Evolutionary conservation across 2,888 invertebrate genomes (phyloP).

Genomic region (Crocallis elinguaria): DNA sequence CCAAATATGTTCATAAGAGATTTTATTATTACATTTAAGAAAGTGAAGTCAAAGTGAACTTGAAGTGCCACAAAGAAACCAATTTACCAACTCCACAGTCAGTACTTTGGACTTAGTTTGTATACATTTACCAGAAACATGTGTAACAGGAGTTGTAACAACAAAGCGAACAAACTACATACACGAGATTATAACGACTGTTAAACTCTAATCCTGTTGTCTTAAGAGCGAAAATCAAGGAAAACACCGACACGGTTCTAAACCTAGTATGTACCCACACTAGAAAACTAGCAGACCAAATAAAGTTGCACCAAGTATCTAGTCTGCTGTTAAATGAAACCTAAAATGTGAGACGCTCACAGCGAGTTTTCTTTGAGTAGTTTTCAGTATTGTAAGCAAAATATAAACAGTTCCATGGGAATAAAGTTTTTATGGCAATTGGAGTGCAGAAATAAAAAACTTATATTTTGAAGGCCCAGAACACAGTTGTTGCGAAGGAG

Average conservation of each 20-base stretch:
- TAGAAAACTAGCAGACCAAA: not conserved
- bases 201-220: not conserved
- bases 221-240: not conserved
- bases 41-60: constrained; percentile 18
- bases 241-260: not conserved
- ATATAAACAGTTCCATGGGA: not conserved
- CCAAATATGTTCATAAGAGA: too few species aligned
- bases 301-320: not conserved
- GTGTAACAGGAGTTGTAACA: constrained; percentile 7
- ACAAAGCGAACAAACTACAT: too few species aligned
- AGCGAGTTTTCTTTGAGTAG: not conserved
- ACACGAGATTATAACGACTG: not conserved
- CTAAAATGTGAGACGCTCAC: not conserved
- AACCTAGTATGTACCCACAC: not conserved
- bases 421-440: constrained; percentile 3
- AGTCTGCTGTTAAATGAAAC: constrained; percentile 1
- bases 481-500: not conserved
- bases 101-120: constrained; percentile 11
- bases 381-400: not conserved
- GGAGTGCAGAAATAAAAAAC: constrained; percentile 10
- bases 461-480: constrained; percentile 7
- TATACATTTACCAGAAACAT: constrained; percentile 8
- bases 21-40: constrained; percentile 5
- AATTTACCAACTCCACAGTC: constrained; percentile 4
- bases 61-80: constrained; percentile 9